These are phyloP conservation scores for Homarus gammarus DNA, from an alignment of 2,888 invertebrate genomes.

Conservation along the genomic window DNA sequence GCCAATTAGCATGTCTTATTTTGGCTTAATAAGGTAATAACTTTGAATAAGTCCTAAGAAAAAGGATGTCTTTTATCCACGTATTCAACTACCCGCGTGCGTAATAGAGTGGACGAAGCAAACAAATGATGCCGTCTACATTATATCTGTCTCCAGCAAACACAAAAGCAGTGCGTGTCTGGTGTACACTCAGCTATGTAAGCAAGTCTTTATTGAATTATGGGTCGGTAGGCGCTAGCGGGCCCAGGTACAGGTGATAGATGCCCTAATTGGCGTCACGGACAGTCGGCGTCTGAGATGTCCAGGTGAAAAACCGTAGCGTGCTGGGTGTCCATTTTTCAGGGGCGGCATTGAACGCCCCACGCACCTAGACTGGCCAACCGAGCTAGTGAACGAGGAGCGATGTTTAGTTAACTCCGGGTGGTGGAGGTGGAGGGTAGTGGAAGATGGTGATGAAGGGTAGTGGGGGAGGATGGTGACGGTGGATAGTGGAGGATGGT, in stretches of 20 bases:
- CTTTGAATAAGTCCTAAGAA: too few relatives aligned
- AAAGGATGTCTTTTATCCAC: too few relatives aligned
- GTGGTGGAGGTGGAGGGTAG: too few relatives aligned
- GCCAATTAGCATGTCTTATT: too few relatives aligned
- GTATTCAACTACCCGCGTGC: too few relatives aligned
- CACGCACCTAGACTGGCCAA: not conserved
- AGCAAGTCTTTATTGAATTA: conserved; percentile 33
- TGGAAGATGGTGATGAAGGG: too few relatives aligned
- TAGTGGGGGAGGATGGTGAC: too few relatives aligned
- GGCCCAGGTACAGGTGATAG: conserved; percentile 24
- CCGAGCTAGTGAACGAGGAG: too few relatives aligned
- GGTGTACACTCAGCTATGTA: not conserved
- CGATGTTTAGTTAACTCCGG: not conserved
- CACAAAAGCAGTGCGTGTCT: not conserved
- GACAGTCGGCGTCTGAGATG: conserved; percentile 55
- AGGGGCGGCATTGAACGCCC: conserved; percentile 16
- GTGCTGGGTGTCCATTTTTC: conserved; percentile 40
- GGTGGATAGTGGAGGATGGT: too few relatives aligned
- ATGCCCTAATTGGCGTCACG: conserved; percentile 38
- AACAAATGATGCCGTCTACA: too few relatives aligned
- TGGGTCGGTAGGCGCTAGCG: conserved; percentile 6
- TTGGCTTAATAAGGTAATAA: too few relatives aligned
- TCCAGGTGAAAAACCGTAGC: conserved; percentile 36
- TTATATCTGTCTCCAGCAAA: not conserved
- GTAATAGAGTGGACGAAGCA: too few relatives aligned